Base-by-base conservation (phyloP, 2,888 invertebrate genomes). In the Leptopilina drosophilae region DNA sequence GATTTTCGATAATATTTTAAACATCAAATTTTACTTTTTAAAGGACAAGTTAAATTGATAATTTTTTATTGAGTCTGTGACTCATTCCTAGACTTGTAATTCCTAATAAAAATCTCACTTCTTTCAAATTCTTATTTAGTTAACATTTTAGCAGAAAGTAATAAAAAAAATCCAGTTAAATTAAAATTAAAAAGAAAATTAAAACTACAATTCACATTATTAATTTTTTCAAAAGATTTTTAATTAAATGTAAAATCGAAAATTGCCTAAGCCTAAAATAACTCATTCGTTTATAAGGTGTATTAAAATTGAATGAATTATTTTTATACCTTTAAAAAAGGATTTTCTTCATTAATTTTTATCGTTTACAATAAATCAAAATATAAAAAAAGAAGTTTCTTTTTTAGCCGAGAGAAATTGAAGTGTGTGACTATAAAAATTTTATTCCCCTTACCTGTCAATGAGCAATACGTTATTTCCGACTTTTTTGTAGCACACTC, bases 381-480 rank as follows among this genome's bases (percentile, higher is more conserved):
- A 42, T 42, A 42, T 42, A 33, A 33, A 33, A 33, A 8, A 42
- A 42, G 6, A 42, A 8, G 42, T 42, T 4, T 66, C 5, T n/a
- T 66, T 15, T n/a, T 66, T 66, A 8, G 15, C 7, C 33, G 42
- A 8, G 14, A 59, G n/a, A 62, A 20, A 42, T 42, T 42, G 42
- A 42, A 42, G 42, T 42, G 42, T 33, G 33, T 33, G 33, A 33
- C 42, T 77, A 40, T 64, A 40, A 26, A 66, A 90, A 92, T 89
- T 49, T 49, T 11, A 49, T 49, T 49, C 12, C 49, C 49, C 49
- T 49, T 89, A 94, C 94, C 92, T 93, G 90, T 94, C 93, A 87
- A 93, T 93, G 69, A 95, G 92, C 76, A 95, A 93, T 84, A 94
- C 93, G 86, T 94, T 94, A 88, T 94, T 94, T 77, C 93, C 94